These are phyloP conservation scores for Xyliphius kryptos DNA, from an alignment of 2,113 vertebrate genomes.

Conservation along the genomic window DNA sequence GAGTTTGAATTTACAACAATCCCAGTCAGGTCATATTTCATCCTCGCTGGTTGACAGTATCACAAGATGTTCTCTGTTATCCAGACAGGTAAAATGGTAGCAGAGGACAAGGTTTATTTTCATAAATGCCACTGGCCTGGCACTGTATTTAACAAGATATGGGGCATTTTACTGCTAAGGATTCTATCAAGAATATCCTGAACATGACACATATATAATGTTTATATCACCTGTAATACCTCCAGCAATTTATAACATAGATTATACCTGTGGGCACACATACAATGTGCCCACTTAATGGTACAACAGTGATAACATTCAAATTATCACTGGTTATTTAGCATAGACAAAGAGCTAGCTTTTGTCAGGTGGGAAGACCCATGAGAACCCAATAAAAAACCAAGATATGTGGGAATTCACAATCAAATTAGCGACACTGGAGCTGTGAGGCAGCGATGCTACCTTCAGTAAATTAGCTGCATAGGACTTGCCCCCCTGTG, in stretches of 20 bases:
- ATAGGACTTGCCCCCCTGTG: too few relatives aligned
- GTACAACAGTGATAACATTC: background rate
- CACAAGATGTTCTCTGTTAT: slow-evolving; percentile 3
- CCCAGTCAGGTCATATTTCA: background rate
- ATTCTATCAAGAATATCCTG: too few relatives aligned
- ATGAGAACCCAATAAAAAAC: background rate
- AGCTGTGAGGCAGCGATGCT: too few relatives aligned
- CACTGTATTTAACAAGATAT: background rate
- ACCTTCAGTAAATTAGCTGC: too few relatives aligned
- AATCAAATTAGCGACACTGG: too few relatives aligned
- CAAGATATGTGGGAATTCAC: background rate
- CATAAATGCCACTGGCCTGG: background rate
- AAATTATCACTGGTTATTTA: background rate
- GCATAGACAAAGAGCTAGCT: background rate
- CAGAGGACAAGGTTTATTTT: background rate
- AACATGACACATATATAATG: background rate
- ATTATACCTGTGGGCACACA: too few relatives aligned
- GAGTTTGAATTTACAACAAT: background rate
- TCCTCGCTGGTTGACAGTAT: background rate
- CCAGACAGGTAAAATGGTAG: background rate
- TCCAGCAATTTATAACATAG: background rate
- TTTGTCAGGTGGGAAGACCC: background rate
- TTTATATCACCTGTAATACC: background rate
- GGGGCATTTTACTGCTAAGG: background rate
- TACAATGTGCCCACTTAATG: too few relatives aligned